Conservation (phyloP, 2,797 vertebrate species). For the Heliangelus exortis region DNA sequence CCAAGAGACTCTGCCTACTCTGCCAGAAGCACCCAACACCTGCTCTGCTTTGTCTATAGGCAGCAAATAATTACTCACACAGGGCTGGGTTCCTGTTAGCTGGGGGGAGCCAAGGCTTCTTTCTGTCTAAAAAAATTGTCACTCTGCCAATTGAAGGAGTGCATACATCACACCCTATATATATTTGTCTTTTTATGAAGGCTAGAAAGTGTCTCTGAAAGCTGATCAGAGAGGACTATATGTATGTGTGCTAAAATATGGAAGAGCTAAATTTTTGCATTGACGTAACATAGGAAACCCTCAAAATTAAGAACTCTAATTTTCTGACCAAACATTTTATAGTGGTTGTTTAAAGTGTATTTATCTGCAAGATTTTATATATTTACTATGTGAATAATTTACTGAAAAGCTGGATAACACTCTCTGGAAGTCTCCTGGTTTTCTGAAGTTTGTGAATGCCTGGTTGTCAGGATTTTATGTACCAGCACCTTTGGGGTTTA, state of each 20-base stretch:
- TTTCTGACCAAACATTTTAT: neutral
- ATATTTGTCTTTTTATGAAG: neutral
- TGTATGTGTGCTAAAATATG: neutral
- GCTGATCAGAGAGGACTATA: neutral
- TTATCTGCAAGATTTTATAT: neutral
- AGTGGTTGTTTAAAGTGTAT: neutral
- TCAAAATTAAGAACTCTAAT: neutral
- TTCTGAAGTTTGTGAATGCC: neutral
- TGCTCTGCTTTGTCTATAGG: neutral
- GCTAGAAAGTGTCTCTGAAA: neutral
- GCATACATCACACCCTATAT: neutral
- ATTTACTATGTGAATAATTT: neutral
- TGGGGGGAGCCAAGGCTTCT: neutral
- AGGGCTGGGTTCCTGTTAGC: neutral
- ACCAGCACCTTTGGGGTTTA: neutral
- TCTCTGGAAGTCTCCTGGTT: neutral
- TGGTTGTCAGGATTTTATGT: slow-evolving; percentile 21
- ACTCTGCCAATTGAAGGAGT: neutral
- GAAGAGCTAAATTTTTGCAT: neutral
- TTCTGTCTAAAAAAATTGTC: neutral
- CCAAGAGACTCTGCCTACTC: neutral
- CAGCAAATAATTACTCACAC: neutral
- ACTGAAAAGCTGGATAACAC: neutral
- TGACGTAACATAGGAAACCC: neutral
- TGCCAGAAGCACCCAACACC: rapidly evolving